These are phyloP conservation scores for Phenganax stokvisi DNA, from an alignment of 92 coral and sea anemone genomes.

Conservation along the genomic window DNA sequence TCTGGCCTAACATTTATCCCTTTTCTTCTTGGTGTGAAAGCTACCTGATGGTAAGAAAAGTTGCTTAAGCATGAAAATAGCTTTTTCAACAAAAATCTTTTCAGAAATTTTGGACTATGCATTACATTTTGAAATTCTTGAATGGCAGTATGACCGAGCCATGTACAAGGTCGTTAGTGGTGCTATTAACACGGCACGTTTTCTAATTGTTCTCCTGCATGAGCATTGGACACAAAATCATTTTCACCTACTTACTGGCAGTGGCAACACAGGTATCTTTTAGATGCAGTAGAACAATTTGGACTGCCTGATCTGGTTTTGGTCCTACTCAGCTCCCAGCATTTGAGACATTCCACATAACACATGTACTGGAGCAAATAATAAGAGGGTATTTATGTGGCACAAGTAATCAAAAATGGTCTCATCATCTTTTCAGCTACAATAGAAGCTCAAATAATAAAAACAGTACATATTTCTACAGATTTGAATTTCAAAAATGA, in stretches of 20 bases:
- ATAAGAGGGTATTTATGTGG: constrained; percentile 43
- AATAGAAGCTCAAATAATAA: background rate
- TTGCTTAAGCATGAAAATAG: constrained; percentile 26
- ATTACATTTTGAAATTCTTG: constrained; percentile 28
- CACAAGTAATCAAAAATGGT: constrained; percentile 21
- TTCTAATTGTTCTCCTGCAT: constrained; percentile 28
- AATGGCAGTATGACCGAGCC: constrained; percentile 57
- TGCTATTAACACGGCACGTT: constrained; percentile 35
- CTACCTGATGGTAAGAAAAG: background rate
- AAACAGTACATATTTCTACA: constrained; percentile 31
- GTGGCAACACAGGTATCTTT: constrained; percentile 25
- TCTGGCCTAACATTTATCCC: background rate
- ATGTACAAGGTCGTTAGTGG: constrained; percentile 48
- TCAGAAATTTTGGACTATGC: background rate
- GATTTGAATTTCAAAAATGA: constrained; percentile 24
- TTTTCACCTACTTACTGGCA: constrained; percentile 29
- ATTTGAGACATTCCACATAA: constrained; percentile 35
- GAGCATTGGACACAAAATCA: constrained; percentile 16
- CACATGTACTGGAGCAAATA: constrained; percentile 34
- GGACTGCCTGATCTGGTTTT: constrained; percentile 21
- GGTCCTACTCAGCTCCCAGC: constrained; percentile 28
- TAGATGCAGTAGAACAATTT: constrained; percentile 30
- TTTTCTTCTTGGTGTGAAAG: background rate
- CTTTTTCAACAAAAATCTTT: constrained; percentile 16
- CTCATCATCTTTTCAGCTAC: constrained; percentile 38